phyloP scores from a whole-genome alignment of 2,888 invertebrate species.

The Drosophila emarginata region DNA sequence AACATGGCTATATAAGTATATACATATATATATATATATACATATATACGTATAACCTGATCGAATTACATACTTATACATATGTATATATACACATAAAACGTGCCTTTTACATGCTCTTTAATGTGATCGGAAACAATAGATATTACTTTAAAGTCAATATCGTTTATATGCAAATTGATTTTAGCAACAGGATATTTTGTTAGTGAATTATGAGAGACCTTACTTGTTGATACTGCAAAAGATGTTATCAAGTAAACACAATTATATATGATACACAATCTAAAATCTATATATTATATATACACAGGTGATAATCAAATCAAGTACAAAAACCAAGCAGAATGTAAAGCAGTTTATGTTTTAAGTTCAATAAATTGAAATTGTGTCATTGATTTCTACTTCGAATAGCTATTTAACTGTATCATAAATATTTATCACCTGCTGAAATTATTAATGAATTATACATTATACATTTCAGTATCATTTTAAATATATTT shows the following conservation, averaged over 20 bases:
- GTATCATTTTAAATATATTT: too few species aligned
- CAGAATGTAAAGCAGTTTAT: too few species aligned
- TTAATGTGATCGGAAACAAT: constrained; percentile 52
- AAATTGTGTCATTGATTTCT: too few species aligned
- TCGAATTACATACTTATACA: constrained; percentile 49
- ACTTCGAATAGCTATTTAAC: too few species aligned
- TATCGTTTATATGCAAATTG: constrained; percentile 33
- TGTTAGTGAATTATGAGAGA: not conserved
- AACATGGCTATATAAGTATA: not conserved
- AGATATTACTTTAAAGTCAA: constrained; percentile 22
- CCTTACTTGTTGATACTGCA: not conserved
- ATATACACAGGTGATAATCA: too few species aligned
- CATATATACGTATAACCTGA: constrained; percentile 30
- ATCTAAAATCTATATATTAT: too few species aligned
- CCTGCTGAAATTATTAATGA: too few species aligned
- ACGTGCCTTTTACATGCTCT: constrained; percentile 50
- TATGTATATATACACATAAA: constrained; percentile 10
- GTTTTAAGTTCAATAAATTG: too few species aligned
- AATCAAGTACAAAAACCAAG: too few species aligned
- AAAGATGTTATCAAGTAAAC: not conserved
- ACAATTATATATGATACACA: too few species aligned
- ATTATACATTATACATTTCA: too few species aligned
- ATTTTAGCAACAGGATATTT: constrained; percentile 3
- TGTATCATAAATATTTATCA: too few species aligned
- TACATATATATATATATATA: not conserved